These are phyloP conservation scores for Psophia crepitans DNA, from an alignment of 2,113 vertebrate genomes.

Conservation along the genomic window DNA sequence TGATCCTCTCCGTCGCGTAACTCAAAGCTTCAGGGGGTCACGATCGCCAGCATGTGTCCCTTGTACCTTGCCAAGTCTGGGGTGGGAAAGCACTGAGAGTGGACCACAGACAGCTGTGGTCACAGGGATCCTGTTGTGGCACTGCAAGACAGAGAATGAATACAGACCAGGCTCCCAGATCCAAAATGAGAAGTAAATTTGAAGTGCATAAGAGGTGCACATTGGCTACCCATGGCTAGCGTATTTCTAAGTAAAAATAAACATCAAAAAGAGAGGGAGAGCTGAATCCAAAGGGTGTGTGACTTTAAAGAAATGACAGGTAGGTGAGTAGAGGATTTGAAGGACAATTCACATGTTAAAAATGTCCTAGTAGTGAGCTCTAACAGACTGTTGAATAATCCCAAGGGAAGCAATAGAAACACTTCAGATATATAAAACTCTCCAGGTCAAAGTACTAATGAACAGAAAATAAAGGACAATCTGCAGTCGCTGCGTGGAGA, in stretches of 20 bases:
- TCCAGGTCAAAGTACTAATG: not conserved
- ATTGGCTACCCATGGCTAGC: not conserved
- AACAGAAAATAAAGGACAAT: not conserved
- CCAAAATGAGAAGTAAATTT: not conserved
- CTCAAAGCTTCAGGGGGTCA: not conserved
- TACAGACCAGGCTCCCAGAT: not conserved
- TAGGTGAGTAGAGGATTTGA: not conserved
- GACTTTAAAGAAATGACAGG: not conserved
- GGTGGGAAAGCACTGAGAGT: not conserved
- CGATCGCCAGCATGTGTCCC: not conserved
- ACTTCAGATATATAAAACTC: not conserved
- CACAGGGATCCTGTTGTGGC: not conserved
- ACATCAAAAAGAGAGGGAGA: not conserved
- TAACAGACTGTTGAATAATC: not conserved
- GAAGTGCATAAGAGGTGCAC: not conserved
- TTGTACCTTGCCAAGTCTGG: not conserved
- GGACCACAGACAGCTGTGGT: not conserved
- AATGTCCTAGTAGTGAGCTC: not conserved
- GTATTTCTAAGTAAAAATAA: not conserved
- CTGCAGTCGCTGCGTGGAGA: not conserved
- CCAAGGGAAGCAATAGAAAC: not conserved
- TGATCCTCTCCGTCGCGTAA: not conserved
- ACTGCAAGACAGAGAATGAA: not conserved
- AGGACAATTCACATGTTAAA: not conserved
- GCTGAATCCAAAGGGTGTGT: not conserved